Base-by-base conservation (phyloP, 2,797 vertebrate species). In the Sandelia bainsii region DNA sequence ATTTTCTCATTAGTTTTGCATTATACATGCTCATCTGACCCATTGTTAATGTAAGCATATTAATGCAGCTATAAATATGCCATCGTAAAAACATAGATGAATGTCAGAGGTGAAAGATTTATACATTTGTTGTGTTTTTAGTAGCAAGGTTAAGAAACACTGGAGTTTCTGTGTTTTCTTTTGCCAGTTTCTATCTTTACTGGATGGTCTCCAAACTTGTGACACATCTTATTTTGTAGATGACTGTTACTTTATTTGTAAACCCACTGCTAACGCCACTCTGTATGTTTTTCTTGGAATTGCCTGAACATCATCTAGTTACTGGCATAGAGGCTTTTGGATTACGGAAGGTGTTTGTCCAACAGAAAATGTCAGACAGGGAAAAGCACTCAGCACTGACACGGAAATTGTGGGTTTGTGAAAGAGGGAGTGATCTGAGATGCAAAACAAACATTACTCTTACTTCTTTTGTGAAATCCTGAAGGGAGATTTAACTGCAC, bases 381-480 rank as follows among this genome's bases (percentile, higher is more conserved):
- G 58, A 54, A 77, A 73, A 61, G 66, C 46, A 59, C 48, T 74
- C 58, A 9, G 10, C 17, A 16, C 69, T 75, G 84, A 89, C 81
- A 83, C 83, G 84, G 74, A 86, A 88, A 89, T 86, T 64, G 76
- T 52, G 63, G 67, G 71, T 80, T 87, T 84, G 57, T 61, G 62
- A 85, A 42, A 66, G 75, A 83, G 79, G 85, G 81, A 85, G 81
- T 80, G 82, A 89, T 85, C 57, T 67, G 59, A 79, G 65, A 79
- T 77, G 59, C 78, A 83, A 85, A 87, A 80, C 85, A 90, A 90
- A 91, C 69, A 80, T 37, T 11, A 51, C 56, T 84, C 81, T 86
- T 87, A 79, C 79, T 87, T 82, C 71, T 74, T 85, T 89, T 84
- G 79, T 85, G 72, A 81, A 69, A 86, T 75, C 22, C 53, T 56